Percentiles rank a stretch among this genome's conserved stretches.
phyloP scores from a whole-genome alignment of 2,113 vertebrate species.

The Phocoena phocoena region DNA sequence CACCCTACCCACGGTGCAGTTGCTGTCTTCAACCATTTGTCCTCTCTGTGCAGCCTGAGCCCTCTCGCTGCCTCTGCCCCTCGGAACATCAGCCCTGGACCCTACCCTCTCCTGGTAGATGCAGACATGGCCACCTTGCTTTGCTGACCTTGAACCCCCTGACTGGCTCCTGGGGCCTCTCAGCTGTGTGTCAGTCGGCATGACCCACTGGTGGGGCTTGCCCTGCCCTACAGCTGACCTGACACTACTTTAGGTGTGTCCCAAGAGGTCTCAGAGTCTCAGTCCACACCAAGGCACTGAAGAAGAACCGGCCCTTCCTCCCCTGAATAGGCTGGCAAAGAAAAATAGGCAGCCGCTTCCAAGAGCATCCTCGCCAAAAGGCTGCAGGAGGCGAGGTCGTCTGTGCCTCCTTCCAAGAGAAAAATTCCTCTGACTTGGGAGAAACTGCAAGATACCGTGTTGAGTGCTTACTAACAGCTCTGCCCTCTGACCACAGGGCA shows the following conservation, averaged over 20 bases:
- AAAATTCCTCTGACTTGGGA: neutral
- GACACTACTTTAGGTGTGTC: neutral
- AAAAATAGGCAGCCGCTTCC: neutral
- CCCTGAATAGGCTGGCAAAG: neutral
- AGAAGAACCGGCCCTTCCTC: neutral
- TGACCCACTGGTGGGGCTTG: neutral
- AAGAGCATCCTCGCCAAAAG: neutral
- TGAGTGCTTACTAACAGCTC: neutral
- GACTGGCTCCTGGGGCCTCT: neutral
- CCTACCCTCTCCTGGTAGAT: too few species aligned
- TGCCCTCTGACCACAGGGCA: neutral
- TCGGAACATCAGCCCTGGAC: neutral
- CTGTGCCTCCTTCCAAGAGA: neutral
- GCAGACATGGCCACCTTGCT: neutral
- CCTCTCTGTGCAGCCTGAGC: neutral
- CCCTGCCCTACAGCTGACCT: neutral
- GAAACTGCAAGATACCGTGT: neutral
- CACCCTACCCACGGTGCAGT: fast-evolving
- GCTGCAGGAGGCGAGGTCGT: neutral
- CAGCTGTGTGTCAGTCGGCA: neutral
- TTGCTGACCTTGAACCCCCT: neutral
- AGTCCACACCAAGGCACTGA: neutral
- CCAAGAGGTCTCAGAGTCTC: neutral
- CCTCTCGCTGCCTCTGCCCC: neutral
- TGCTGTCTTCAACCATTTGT: neutral